Base-by-base conservation (phyloP, 2,888 invertebrate genomes). In the Coremacera marginata region DNA sequence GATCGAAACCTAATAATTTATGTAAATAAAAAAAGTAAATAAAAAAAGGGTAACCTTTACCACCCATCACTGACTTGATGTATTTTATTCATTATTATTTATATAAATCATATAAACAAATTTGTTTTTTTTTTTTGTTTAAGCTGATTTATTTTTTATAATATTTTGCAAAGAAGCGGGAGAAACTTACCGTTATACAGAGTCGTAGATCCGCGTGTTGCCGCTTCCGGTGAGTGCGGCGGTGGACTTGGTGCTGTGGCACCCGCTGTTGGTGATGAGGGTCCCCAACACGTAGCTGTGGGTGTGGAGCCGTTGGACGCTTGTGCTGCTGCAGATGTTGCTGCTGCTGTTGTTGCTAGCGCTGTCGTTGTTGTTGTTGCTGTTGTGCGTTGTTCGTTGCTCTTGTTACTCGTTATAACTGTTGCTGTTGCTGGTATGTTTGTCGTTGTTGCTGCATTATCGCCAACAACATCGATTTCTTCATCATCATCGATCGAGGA, bases 391-490 rank as follows among this genome's bases (percentile, higher is more conserved):
- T 93, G 92, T 93, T 93, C 85, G 90, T 87, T 77, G 83, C 81
- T 79, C 84, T 81, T 79, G 82, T 78, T 74, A 80, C 87, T 70
- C 83, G 70, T 80, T 75, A 78, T 70, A 3, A 77, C 71, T 51
- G 76, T 68, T 60, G 75, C 65, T 37, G 82, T 63, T 75, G 70
- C 51, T 70, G 77, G 2, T 22, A 68, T 44, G 52, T 63, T 49
- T 34, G 78, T 31, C 9, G 79, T 77, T 7, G 80, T 80, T 79
- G 81, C 79, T n/a, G 79, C 82, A 81, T 89, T 90, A 83, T 94
- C 95, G 82, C 95, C 95, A 84, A 95, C 95, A 88, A 95, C 95
- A 92, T 95, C 95, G 91, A 95, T 95, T 91, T 95, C 95, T 90
- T 95, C 95, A 84, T 94, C 91, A 84, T 93, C 93, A 83, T 92